These are phyloP conservation scores for Lottia scabra DNA, from an alignment of 2,888 invertebrate genomes.

Conservation along the genomic window DNA sequence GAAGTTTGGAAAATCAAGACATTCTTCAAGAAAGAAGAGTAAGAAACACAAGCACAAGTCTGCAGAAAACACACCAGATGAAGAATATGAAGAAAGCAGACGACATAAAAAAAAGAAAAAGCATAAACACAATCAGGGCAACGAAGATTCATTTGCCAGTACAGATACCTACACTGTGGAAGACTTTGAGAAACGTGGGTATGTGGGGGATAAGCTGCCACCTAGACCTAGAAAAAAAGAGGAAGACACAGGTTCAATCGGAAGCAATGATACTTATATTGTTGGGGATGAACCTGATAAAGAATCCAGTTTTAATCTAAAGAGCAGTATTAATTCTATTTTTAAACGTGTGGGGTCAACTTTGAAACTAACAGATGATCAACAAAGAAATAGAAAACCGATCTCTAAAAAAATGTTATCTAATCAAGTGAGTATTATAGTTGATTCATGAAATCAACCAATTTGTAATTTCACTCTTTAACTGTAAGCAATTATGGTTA, in stretches of 20 bases:
- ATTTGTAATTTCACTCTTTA: too few species aligned
- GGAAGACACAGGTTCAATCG: neutral
- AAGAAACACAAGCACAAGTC: conserved; percentile 13
- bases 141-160: conserved; percentile 40
- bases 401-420: too few species aligned
- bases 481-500: too few species aligned
- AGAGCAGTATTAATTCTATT: neutral
- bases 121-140: conserved; percentile 14
- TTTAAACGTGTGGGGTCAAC: neutral
- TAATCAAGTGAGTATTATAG: too few species aligned
- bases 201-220: neutral
- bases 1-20: conserved; percentile 33
- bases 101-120: conserved; percentile 9
- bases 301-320: neutral
- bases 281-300: neutral
- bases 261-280: neutral
- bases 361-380: neutral
- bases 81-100: conserved; percentile 1
- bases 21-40: conserved; percentile 32
- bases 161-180: conserved; percentile 43
- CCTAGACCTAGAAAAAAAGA: neutral
- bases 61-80: neutral
- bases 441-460: too few species aligned
- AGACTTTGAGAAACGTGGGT: neutral
- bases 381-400: too few species aligned